Conservation (phyloP, 2,113 vertebrate species). For the Cariama cristata region DNA sequence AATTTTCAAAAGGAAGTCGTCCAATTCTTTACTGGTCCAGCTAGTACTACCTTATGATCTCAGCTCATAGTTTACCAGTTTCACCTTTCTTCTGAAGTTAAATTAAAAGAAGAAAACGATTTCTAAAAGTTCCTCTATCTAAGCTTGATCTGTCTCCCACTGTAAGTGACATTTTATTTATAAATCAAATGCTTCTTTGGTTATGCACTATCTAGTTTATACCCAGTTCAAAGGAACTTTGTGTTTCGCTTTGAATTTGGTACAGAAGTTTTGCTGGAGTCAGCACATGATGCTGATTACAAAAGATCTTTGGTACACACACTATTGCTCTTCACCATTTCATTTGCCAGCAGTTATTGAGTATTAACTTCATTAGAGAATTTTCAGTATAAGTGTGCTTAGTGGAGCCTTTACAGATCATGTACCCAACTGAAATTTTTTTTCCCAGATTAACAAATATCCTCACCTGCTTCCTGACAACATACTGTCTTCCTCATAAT, state of each 20-base stretch:
- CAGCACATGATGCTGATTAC: not conserved
- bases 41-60: not conserved
- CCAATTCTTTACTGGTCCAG: not conserved
- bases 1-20: not conserved
- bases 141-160: not conserved
- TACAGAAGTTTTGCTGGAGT: not conserved
- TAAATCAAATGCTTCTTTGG: not conserved
- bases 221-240: not conserved
- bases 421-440: not conserved
- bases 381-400: not conserved
- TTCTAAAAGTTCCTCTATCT: not conserved
- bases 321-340: not conserved
- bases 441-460: not conserved
- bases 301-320: not conserved
- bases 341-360: not conserved
- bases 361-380: not conserved
- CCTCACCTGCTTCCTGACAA: constrained; percentile 87
- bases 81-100: not conserved
- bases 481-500: constrained; percentile 91
- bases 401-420: not conserved
- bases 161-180: not conserved
- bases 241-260: not conserved
- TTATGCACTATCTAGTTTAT: not conserved
- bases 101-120: not conserved
- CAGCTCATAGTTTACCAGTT: not conserved